Evolutionary conservation across 1,140 invertebrate genomes (phyloP), one percentile per base, ranked within the genome.

Genomic region (Episyrphus balteatus): DNA sequence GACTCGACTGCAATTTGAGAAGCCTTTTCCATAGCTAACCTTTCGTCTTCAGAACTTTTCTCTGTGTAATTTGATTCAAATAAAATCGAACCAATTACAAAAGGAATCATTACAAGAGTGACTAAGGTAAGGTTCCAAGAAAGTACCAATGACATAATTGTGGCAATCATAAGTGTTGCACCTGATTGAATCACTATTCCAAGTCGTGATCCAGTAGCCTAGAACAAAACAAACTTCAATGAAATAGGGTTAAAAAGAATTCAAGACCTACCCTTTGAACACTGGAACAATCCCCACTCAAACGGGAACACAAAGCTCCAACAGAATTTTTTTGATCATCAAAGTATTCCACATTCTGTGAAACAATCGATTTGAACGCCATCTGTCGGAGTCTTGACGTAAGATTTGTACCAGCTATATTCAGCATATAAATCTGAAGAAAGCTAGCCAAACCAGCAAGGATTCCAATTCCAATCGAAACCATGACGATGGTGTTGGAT

Each of bases 61-160:
- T 76, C 75, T 44, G 87, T 74, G 14, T 63, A 55, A 42, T 74
- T 72, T 17, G 78, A 77, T 67, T 92, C 84, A 26, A 92, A 75
- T 48, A 84, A 80, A 1, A 89, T 81, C 0, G 83, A 80, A 0
- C 75, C 62, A 1, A 92, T 70, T 11, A 92, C 82, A 15, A 92
- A 56, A 2, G 89, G 89, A 9, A 89, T 73, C 49, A 88, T 88
- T 1, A 79, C 76, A 1, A 86, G 65, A 1, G 84, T 81, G 5
- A 92, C 80, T 0, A 90, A 55, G 0, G 87, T 86, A 55, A 93
- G 72, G 57, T 87, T 83, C 82, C 85, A 88, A 38, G 86, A 79
- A 56, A 81, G 91, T 39, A 76, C 79, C 59, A 92, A 74, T 0
- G 86, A 79, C 41, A 93, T 70, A 5, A 79, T 66, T 33, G 88